phyloP scores from a whole-genome alignment of 1,140 invertebrate species.

The Drosophila equinoxialis region DNA sequence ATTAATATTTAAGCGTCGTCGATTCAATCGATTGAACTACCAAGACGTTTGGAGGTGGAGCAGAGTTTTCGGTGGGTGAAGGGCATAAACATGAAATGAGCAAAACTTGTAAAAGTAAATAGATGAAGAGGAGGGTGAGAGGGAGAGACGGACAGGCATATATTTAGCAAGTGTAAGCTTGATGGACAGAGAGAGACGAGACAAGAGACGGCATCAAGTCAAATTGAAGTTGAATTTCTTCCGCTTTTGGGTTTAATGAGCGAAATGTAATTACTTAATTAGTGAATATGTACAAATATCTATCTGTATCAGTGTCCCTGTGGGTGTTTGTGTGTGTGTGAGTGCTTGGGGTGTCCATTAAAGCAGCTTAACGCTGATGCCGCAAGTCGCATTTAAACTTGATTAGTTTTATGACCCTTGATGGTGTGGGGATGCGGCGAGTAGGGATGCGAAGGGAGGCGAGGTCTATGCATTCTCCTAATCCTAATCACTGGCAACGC shows the following conservation, averaged over 20 bases:
- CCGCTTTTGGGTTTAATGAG: slow-evolving; percentile 62
- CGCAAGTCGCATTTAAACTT: slow-evolving; percentile 72
- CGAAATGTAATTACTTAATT: slow-evolving; percentile 81
- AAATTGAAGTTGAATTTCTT: slow-evolving; percentile 76
- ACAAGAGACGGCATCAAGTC: slow-evolving; percentile 61
- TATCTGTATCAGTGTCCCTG: slow-evolving; percentile 12
- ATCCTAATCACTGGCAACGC: slow-evolving; percentile 37
- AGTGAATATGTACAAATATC: slow-evolving; percentile 46
- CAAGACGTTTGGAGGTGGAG: not conserved
- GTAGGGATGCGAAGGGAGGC: not conserved
- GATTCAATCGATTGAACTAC: slow-evolving; percentile 69
- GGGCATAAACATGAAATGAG: slow-evolving; percentile 50
- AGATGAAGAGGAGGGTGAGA: slow-evolving; percentile 1
- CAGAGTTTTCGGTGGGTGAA: not conserved
- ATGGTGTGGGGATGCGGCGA: not conserved
- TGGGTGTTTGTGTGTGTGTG: slow-evolving; percentile 27
- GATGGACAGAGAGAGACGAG: slow-evolving; percentile 49
- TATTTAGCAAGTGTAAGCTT: slow-evolving; percentile 52
- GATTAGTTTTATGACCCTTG: slow-evolving; percentile 70
- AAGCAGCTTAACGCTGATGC: slow-evolving; percentile 67
- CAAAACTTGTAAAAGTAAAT: slow-evolving; percentile 40
- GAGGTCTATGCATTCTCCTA: not conserved
- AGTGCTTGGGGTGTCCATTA: slow-evolving; percentile 41
- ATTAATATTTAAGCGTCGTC: slow-evolving; percentile 80
- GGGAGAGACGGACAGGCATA: not conserved